Conservation (phyloP, 2,113 vertebrate species). For the Nothocercus julius region DNA sequence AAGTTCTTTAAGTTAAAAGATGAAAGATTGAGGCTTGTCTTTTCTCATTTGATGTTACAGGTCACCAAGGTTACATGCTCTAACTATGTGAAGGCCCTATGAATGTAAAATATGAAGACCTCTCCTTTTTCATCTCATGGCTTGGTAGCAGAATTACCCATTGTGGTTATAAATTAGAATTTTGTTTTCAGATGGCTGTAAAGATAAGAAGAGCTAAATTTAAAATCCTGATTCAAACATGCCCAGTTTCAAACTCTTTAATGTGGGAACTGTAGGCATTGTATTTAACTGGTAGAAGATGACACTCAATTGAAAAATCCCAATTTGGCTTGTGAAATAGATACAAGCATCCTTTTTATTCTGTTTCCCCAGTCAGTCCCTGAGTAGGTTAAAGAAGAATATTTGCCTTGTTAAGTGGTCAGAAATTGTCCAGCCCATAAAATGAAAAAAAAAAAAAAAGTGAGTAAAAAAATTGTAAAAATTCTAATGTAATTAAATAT, state of each 20-base stretch:
- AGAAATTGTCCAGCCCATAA: neutral
- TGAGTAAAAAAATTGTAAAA: neutral
- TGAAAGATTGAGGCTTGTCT: constrained; percentile 1
- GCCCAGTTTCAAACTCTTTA: constrained; percentile 43
- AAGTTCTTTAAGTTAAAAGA: neutral
- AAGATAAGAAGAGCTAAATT: constrained; percentile 48
- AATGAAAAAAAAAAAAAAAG: neutral
- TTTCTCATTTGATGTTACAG: constrained; percentile 32
- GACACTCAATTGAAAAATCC: neutral
- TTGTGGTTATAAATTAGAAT: constrained; percentile 29
- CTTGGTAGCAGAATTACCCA: constrained; percentile 2
- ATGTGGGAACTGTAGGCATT: constrained; percentile 9
- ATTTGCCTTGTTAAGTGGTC: neutral
- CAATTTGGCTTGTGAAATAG: constrained; percentile 1
- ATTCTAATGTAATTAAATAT: neutral
- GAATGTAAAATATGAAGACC: neutral
- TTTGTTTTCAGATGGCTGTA: constrained; percentile 55
- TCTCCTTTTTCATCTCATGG: constrained; percentile 19
- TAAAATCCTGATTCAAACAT: constrained; percentile 42
- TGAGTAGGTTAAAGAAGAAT: neutral
- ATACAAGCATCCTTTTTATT: neutral
- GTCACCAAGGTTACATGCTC: constrained; percentile 12
- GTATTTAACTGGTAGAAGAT: constrained; percentile 18
- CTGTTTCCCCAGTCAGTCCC: neutral
- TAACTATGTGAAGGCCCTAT: neutral